Percentiles rank a stretch among this genome's conserved stretches.
These are phyloP conservation scores for Eulemur coronatus DNA, from an alignment of 2,797 vertebrate genomes.

Conservation along the genomic window DNA sequence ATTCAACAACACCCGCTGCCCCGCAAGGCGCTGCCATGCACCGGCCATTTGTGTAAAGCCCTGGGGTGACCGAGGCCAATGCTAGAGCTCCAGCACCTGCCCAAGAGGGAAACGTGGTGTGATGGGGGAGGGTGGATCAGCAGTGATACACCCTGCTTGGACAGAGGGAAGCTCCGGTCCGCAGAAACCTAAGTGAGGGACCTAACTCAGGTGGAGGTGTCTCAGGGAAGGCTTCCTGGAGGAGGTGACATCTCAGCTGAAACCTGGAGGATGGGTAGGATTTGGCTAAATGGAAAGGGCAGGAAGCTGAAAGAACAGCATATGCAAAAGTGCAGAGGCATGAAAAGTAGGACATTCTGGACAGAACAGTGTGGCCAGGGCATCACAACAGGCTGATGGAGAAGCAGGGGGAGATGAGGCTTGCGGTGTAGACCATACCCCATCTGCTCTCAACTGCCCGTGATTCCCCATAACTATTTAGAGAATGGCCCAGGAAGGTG, in stretches of 20 bases:
- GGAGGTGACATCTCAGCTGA: background rate
- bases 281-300: background rate
- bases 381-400: background rate
- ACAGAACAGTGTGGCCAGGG: background rate
- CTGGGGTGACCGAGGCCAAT: background rate
- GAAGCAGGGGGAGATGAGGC: background rate
- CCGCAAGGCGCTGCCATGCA: background rate
- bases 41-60: conserved; percentile 50
- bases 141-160: background rate
- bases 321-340: background rate
- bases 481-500: background rate
- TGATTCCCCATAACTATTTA: background rate
- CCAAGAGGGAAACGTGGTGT: background rate
- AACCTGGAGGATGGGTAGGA: background rate
- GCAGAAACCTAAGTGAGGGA: background rate
- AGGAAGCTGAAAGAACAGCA: background rate
- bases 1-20: background rate
- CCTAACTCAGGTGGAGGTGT: background rate
- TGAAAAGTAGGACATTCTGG: background rate
- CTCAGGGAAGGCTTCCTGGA: conserved; percentile 36
- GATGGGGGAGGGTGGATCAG: background rate
- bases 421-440: background rate
- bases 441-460: background rate
- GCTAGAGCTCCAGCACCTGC: background rate
- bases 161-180: background rate